These are phyloP conservation scores for Petrolisthes manimaculis DNA, from an alignment of 2,888 invertebrate species.

Conservation along the genomic window DNA sequence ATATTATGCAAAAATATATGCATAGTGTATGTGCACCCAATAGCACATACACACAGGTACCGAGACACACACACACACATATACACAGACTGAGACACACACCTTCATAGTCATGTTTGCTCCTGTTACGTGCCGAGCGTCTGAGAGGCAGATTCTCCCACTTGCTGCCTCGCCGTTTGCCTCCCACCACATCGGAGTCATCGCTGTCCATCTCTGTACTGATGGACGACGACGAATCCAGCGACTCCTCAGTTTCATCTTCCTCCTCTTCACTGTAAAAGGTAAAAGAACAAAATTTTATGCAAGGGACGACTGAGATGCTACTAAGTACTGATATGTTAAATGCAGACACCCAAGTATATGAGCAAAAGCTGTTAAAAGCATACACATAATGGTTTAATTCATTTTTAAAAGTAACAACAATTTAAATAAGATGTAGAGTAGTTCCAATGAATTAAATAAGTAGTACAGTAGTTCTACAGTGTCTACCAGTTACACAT, in stretches of 20 bases:
- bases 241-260: conserved; percentile 61
- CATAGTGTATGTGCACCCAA: neutral
- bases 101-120: conserved; percentile 53
- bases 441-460: no score
- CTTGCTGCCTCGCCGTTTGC: conserved; percentile 36
- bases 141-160: conserved; percentile 47
- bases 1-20: no score
- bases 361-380: no score
- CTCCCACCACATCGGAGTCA: conserved; percentile 59
- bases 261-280: conserved; percentile 58
- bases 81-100: no score
- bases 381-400: no score
- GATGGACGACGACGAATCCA: conserved; percentile 59
- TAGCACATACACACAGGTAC: neutral
- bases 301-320: neutral
- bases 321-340: neutral
- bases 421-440: no score
- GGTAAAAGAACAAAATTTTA: neutral
- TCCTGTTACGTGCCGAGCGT: conserved; percentile 59
- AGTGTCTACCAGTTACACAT: no score
- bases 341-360: no score
- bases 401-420: no score
- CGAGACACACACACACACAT: neutral
- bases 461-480: no score
- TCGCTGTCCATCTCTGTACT: conserved; percentile 63